Evolutionary conservation across 2,797 vertebrate genomes (phyloP), one percentile per base, ranked within the genome.

Genomic region (Thunnus albacares): DNA sequence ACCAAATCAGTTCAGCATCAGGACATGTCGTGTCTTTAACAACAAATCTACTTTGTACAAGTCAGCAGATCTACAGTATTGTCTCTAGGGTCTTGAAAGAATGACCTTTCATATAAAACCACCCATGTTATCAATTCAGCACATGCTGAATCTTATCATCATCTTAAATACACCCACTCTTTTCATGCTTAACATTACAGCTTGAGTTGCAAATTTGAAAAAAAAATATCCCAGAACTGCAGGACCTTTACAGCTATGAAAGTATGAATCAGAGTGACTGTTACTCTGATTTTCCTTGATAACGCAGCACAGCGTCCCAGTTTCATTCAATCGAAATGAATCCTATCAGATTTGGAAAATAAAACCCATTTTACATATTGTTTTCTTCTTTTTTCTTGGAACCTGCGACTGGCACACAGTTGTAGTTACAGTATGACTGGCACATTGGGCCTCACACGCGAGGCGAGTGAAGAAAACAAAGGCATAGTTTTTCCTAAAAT

Each of bases 1-100:
- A 22, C 51, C 12, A 71, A 65, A 63, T 75, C 63, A 77, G 64
- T 74, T 83, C 77, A 64, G 15, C 53, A 67, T 77, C 45, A 64
- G 64, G 64, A 71, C 52, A 81, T 24, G 24, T 24, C 24, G 17
- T 18, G 12, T 77, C 17, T 66, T 64, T 15, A 62, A 63, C 15
- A 75, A 75, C 28, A 55, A 56, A 74, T 53, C 18, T 51, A 51
- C 18, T 18, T 51, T 51, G 47, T 51, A 51, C 18, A n/a, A 51
- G 47, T 51, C 47, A 3, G 18, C 0, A 26, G 58, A 66, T 55
- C 3, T 47, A 9, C 9, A 9, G 5, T 58, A 45, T 28, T 58
- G n/a, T 56, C 1, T 26, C 18, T 28, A 5, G 22, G 45, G 1
- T 66, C 61, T 43, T 45, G 47, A 55, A 79, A 24, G 33, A 60